A percentile compares a stretch with the other conserved stretches of the same genome.
Evolutionary conservation across 2,888 invertebrate genomes (phyloP).

Genomic region (Bombylius major): DNA sequence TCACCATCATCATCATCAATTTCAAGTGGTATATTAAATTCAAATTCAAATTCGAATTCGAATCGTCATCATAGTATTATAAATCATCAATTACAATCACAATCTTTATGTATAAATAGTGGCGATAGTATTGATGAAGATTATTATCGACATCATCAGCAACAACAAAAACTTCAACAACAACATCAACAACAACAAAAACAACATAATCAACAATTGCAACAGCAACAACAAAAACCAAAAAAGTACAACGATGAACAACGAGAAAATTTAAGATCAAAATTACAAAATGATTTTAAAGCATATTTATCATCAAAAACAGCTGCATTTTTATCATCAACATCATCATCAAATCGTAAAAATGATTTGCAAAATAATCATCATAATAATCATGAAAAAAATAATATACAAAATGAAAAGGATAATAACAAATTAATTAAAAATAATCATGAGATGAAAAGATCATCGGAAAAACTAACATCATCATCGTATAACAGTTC

Average conservation of each 20-base stretch:
- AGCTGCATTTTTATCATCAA: not conserved
- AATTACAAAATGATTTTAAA: not conserved
- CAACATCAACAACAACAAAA: not conserved
- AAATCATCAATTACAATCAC: too few relatives aligned
- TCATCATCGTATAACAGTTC: constrained; percentile 43
- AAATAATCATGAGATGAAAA: not conserved
- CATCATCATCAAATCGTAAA: not conserved
- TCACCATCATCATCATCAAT: constrained; percentile 10
- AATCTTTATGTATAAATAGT: too few relatives aligned
- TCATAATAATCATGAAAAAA: constrained; percentile 19
- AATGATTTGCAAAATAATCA: constrained; percentile 15
- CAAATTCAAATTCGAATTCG: too few relatives aligned
- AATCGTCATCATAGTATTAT: too few relatives aligned
- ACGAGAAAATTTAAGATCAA: not conserved
- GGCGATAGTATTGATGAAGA: too few relatives aligned
- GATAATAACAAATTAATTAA: not conserved
- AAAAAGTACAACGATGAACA: not conserved
- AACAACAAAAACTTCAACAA: not conserved
- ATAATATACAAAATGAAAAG: not conserved
- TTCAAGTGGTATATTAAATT: constrained; percentile 23
- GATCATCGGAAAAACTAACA: too few relatives aligned
- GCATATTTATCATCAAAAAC: not conserved
- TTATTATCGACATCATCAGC: too few relatives aligned
- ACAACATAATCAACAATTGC: not conserved
- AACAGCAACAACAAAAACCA: not conserved